Conservation (phyloP, 1,140 invertebrate species). For the Sinonovacula constricta region DNA sequence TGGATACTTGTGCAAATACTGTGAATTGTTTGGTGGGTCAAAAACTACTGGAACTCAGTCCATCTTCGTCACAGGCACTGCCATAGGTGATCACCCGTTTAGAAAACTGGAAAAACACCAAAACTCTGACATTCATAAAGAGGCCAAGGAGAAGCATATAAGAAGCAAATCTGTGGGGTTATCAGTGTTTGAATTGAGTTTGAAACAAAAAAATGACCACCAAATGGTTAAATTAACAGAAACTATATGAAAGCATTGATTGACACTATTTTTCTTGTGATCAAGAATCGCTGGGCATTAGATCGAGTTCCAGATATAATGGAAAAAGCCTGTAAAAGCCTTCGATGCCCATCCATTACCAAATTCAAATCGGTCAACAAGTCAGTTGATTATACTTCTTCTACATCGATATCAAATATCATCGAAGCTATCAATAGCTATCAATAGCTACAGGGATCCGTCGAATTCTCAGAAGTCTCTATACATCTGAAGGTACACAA, state of each 20-base stretch:
- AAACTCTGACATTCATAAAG: background rate
- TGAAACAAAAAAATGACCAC: too few relatives aligned
- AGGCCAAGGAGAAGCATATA: background rate
- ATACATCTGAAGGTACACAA: background rate
- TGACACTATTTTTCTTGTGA: background rate
- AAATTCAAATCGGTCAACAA: background rate
- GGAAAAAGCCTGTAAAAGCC: background rate
- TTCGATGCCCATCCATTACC: background rate
- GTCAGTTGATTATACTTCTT: background rate
- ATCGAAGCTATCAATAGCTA: background rate
- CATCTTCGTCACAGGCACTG: background rate
- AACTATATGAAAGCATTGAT: background rate
- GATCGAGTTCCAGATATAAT: background rate
- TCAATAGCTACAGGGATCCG: conserved; percentile 17
- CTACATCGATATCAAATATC: background rate
- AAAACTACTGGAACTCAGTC: background rate
- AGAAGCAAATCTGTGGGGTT: too few relatives aligned
- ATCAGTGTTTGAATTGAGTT: too few relatives aligned
- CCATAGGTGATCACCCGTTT: background rate
- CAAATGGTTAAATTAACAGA: background rate
- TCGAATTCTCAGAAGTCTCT: conserved; percentile 16
- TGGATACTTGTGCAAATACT: background rate
- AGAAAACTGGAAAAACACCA: background rate
- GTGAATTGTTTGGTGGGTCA: background rate
- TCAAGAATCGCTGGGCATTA: background rate